These are phyloP conservation scores for Macropus fuliginosus DNA, from an alignment of 2,797 vertebrate species.

Conservation along the genomic window DNA sequence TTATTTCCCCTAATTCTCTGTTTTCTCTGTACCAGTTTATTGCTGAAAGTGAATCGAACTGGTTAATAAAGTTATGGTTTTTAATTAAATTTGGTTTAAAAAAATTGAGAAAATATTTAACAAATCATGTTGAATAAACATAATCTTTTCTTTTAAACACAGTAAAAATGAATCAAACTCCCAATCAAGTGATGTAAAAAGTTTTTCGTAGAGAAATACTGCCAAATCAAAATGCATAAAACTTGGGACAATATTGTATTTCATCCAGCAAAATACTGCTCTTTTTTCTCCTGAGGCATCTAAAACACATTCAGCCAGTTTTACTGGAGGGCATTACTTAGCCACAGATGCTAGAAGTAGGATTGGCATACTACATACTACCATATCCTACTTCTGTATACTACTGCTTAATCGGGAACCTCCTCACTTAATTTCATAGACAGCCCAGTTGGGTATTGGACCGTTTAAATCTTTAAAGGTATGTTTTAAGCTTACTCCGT, in stretches of 20 bases:
- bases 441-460: background rate
- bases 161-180: background rate
- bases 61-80: background rate
- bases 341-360: background rate
- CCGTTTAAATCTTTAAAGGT: background rate
- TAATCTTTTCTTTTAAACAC: background rate
- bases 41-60: background rate
- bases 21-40: background rate
- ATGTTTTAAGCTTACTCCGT: background rate
- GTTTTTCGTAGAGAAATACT: background rate
- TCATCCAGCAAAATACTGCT: background rate
- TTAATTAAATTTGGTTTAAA: background rate
- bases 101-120: background rate
- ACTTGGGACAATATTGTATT: background rate
- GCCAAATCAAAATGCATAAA: background rate
- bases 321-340: background rate
- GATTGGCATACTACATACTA: background rate
- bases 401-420: background rate
- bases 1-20: background rate
- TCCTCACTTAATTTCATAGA: slow-evolving; percentile 6
- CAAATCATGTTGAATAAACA: background rate
- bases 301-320: slow-evolving; percentile 2
- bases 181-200: background rate
- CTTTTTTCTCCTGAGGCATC: background rate
- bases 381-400: background rate